A percentile compares a stretch with the other conserved stretches of the same genome.
phyloP scores from a whole-genome alignment of 1,140 invertebrate species.

The Caenorhabditis inopinata region DNA sequence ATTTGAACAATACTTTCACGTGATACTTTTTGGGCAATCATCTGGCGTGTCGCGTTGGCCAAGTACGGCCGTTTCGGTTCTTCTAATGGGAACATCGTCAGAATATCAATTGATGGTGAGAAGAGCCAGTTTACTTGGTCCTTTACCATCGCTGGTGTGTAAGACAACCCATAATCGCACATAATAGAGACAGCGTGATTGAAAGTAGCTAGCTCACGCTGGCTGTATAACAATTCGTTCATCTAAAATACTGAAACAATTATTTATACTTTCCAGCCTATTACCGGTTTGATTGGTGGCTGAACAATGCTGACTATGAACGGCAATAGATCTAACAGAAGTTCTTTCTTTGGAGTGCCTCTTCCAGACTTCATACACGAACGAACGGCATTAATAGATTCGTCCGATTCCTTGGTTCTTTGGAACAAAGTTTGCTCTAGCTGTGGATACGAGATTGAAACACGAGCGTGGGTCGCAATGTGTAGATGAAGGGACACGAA shows the following conservation, averaged over 20 bases:
- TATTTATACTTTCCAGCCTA: neutral
- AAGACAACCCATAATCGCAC: slow-evolving; percentile 12
- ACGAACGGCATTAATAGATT: slow-evolving; percentile 2
- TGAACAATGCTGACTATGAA: neutral
- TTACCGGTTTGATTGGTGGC: slow-evolving; percentile 18
- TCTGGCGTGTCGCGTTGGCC: neutral
- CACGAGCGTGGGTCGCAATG: slow-evolving; percentile 38
- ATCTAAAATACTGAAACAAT: neutral
- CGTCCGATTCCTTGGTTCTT: slow-evolving; percentile 25
- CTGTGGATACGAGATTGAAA: slow-evolving; percentile 37
- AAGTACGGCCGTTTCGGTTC: neutral
- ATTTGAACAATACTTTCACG: neutral
- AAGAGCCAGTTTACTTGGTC: slow-evolving; percentile 1
- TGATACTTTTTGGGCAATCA: slow-evolving; percentile 1
- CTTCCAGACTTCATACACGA: neutral
- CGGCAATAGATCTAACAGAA: neutral
- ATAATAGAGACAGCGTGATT: slow-evolving; percentile 10
- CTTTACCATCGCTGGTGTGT: neutral
- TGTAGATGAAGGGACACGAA: slow-evolving; percentile 37
- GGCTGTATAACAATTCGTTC: neutral
- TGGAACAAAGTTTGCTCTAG: slow-evolving; percentile 24
- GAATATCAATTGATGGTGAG: slow-evolving; percentile 7
- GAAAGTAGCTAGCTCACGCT: neutral
- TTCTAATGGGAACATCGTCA: slow-evolving; percentile 10
- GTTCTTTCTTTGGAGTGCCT: neutral